Evolutionary conservation across 2,113 vertebrate species (phyloP), one percentile per base, ranked within the genome.

Genomic region (Hemibagrus wyckioides): DNA sequence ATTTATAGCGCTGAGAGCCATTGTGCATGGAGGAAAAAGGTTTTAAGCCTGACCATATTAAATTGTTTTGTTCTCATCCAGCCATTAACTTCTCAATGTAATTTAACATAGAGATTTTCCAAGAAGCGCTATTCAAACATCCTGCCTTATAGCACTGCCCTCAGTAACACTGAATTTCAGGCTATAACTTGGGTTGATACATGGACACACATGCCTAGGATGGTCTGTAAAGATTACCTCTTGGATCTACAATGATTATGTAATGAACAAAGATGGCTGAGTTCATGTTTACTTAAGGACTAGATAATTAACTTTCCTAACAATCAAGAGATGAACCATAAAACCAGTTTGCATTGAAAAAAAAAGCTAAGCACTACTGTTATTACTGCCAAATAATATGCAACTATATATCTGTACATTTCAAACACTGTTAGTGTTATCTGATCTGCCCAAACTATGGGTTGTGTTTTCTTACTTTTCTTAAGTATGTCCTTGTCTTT

Each of bases 141-240:
- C 14, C 36, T 61, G 28, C 30, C 9, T 33, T 21, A 17, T 65
- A 41, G 3, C 39, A 6, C 56, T 85, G 39, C 56, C 84, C 21
- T 80, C n/a, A 67, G 76, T 14, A 39, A 80, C n/a, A 39, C 25
- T 2, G 8, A 6, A 33, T 85, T 30, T 39, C 57, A 36, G 10
- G 23, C 23, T 39, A 57, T 21, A 57, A 23, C 36, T 71, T 25
- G 33, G 30, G 9, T 69, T 56, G 14, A 79, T 28, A 21, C n/a
- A 33, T 36, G 36, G 48, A 13, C 39, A 30, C 75, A 33, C 44
- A 33, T 9, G 36, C 52, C 13, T 56, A 11, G 4, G 39, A 6
- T 71, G 67, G 44, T 25, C 71, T 52, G 75, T 52, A 77, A 85
- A 85, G 6, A 85, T 85, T 17, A 59, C 83, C 39, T 61, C 13